phyloP scores from a whole-genome alignment of 2,888 invertebrate species.

The Drosophila glabriapex region DNA sequence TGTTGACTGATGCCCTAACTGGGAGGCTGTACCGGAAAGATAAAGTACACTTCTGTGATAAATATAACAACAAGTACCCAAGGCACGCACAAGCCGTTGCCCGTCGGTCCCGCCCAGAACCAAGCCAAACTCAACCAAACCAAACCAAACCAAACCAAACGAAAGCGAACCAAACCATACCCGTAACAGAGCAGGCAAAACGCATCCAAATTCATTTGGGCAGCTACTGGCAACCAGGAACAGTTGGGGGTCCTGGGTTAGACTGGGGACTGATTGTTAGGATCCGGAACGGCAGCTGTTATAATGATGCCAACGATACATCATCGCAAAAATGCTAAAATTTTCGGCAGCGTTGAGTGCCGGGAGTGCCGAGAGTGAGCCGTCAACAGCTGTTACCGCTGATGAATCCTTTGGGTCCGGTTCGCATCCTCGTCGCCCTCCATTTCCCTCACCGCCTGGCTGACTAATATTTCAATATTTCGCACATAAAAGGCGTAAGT shows the following conservation, averaged over 20 bases:
- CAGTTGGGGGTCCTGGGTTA: neutral
- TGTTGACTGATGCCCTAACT: conserved; percentile 69
- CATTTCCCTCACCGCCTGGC: conserved; percentile 2
- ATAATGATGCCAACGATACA: conserved; percentile 81
- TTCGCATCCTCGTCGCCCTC: conserved; percentile 14
- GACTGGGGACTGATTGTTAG: conserved; percentile 48
- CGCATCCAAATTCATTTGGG: conserved; percentile 75
- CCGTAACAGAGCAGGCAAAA: conserved; percentile 51
- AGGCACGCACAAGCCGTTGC: conserved; percentile 78
- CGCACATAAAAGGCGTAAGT: conserved; percentile 79
- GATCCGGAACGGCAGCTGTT: conserved; percentile 71
- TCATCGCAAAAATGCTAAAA: conserved; percentile 82
- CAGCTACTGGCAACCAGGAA: conserved; percentile 25
- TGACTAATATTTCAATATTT: conserved; percentile 80
- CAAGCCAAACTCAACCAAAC: conserved; percentile 48
- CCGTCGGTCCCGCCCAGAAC: conserved; percentile 45
- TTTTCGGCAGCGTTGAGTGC: conserved; percentile 66
- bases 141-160: conserved; percentile 15
- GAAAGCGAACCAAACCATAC: conserved; percentile 13
- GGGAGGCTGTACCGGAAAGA: conserved; percentile 61
- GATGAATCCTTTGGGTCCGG: conserved; percentile 81
- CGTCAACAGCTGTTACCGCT: conserved; percentile 79
- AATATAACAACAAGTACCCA: conserved; percentile 82
- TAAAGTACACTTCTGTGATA: conserved; percentile 78
- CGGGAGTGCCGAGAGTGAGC: conserved; percentile 37